A percentile compares a stretch with the other conserved stretches of the same genome.
Evolutionary conservation across 2,113 vertebrate species (phyloP).

Genomic region (Brachyhypopomus gauderio): DNA sequence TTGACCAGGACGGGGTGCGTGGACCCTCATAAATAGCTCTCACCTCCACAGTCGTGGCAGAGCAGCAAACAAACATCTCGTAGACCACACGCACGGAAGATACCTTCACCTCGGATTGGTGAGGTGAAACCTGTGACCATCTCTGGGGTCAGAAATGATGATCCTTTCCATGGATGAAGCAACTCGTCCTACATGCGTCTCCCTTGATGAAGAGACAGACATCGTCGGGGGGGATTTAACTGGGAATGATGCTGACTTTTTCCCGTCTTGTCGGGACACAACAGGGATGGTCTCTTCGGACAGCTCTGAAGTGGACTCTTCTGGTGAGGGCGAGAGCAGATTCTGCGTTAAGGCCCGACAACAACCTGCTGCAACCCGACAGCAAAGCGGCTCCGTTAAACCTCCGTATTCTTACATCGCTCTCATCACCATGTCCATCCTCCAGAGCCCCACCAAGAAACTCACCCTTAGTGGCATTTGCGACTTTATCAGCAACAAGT

Average conservation of each 20-base stretch:
- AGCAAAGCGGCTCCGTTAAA: constrained; percentile 69
- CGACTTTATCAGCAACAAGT: constrained; percentile 90
- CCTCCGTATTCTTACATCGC: constrained; percentile 92
- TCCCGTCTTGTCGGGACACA: constrained; percentile 28
- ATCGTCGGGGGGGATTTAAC: constrained; percentile 69
- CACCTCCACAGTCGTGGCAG: constrained; percentile 36
- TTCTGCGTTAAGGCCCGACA: constrained; percentile 62
- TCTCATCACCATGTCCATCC: constrained; percentile 92
- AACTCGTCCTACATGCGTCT: constrained; percentile 54
- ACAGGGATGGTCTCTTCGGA: constrained; percentile 51
- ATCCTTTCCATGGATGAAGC: constrained; percentile 71
- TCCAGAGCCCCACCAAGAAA: constrained; percentile 85
- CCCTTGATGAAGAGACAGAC: constrained; percentile 68
- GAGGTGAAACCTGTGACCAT: background rate
- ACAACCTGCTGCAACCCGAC: constrained; percentile 47
- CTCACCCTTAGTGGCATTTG: constrained; percentile 89
- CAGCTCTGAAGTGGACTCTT: constrained; percentile 69
- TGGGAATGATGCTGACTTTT: constrained; percentile 46
- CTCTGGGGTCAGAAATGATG: constrained; percentile 58
- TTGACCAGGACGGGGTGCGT: constrained; percentile 63
- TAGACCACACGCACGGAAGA: background rate
- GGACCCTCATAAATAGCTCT: constrained; percentile 68
- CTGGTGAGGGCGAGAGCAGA: constrained; percentile 68
- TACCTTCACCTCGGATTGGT: no score
- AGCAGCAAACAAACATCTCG: constrained; percentile 15